Base-by-base conservation (phyloP, 2,113 vertebrate genomes). In the Syrrhaptes paradoxus region DNA sequence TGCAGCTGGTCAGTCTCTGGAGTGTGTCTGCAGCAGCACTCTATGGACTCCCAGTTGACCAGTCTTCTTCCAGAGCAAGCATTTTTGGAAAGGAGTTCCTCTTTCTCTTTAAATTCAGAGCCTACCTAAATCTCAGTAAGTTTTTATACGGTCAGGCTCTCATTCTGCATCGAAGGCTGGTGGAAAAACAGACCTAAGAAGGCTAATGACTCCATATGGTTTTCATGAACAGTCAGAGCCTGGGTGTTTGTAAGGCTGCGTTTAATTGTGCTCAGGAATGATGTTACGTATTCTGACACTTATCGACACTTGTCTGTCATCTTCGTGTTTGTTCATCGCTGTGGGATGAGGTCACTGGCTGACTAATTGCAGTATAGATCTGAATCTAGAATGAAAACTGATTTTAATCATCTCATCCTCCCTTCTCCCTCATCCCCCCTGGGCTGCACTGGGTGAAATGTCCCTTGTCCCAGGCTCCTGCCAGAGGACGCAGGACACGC, bases 261-360 rank as follows among this genome's bases (percentile, higher is more conserved):
- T 83, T 94, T 90, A 67, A n/a, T 78, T 93, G 86, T 77, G 78
- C 81, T 78, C 77, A 82, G 83, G 93, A 89, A 58, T 62, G n/a
- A 51, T 75, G 63, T 92, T 67, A 70, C 48, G 2, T 90, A 32
- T 10, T 38, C 61, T 18, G 85, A 78, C 84, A 66, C 71, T 84
- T 80, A 90, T 38, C 4, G 26, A 87, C 89, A 59, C 21, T 52
- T 59, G 80, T 57, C 90, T 93, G 82, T 71, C 8, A 67, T 73
- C 85, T 66, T 78, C 45, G 38, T 63, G 28, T 75, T 90, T 49
- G 87, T n/a, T 67, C 72, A 10, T 45, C 4, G 5, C 13, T 73
- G 72, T 22, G 81, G 77, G 85, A 10, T 31, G 80, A 71, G 72
- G 45, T 92, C 87, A 89, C 13, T 67, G 38, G 16, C 78, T 85